Conservation (phyloP, 2,113 vertebrate genomes). For the Gadus macrocephalus region DNA sequence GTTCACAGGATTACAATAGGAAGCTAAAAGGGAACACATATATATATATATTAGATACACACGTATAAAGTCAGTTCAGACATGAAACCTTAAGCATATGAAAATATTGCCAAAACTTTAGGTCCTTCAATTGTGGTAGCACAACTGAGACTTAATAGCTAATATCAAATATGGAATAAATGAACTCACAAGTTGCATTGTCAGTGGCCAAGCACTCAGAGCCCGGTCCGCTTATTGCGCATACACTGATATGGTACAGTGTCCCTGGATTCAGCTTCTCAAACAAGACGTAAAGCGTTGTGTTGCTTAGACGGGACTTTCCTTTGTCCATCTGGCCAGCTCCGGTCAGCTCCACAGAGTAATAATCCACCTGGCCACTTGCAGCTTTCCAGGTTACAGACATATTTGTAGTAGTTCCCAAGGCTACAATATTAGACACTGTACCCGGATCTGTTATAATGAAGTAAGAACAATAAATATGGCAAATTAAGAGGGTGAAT, state of each 20-base stretch:
- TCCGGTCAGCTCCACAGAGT: conserved; percentile 26
- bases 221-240: conserved; percentile 30
- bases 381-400: conserved; percentile 40
- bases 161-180: neutral
- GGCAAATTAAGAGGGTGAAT: too few relatives aligned
- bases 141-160: neutral
- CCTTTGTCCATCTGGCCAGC: accelerated
- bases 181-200: conserved; percentile 60
- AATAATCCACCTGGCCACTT: conserved; percentile 24
- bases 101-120: neutral
- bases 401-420: conserved; percentile 37
- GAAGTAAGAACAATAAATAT: too few relatives aligned
- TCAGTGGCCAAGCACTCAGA: accelerated
- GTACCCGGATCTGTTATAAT: conserved; percentile 35
- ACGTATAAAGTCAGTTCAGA: too few relatives aligned
- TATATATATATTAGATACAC: too few relatives aligned
- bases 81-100: too few relatives aligned
- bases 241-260: conserved; percentile 34
- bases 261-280: conserved; percentile 23
- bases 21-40: too few relatives aligned
- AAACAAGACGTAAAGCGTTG: neutral
- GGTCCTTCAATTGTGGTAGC: neutral
- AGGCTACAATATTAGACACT: conserved; percentile 17
- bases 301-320: neutral
- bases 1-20: too few relatives aligned